phyloP scores from a whole-genome alignment of 2,797 vertebrate species.

The Tokudaia muenninki region DNA sequence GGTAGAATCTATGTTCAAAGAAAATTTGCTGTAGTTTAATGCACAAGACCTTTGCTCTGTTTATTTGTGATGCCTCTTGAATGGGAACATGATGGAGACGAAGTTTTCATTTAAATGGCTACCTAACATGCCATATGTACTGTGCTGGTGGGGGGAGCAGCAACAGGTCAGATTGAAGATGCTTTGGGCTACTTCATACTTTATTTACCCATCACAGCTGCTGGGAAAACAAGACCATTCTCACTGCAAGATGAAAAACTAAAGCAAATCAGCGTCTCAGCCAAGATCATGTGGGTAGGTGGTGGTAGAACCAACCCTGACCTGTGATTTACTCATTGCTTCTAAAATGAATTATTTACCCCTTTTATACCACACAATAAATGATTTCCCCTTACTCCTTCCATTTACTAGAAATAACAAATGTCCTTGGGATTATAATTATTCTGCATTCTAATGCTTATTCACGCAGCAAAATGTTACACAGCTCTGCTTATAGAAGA shows the following conservation, averaged over 20 bases:
- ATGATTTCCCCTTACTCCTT: neutral
- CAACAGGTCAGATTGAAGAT: neutral
- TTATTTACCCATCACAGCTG: neutral
- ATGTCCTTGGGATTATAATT: neutral
- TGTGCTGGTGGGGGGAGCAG: neutral
- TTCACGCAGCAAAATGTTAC: neutral
- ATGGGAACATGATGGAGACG: neutral
- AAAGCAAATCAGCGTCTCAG: neutral
- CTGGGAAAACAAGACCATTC: neutral
- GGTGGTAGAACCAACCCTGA: neutral
- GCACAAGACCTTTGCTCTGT: neutral
- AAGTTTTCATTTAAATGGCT: constrained; percentile 28
- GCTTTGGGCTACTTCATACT: neutral
- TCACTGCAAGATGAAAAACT: constrained; percentile 22
- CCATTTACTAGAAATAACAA: constrained; percentile 47
- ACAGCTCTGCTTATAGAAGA: neutral
- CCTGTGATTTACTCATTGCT: neutral
- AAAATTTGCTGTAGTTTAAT: neutral
- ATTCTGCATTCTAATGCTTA: constrained; percentile 55
- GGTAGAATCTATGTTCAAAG: constrained; percentile 8
- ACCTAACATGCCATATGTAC: constrained; percentile 2
- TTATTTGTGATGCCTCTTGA: constrained; percentile 14
- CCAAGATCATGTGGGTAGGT: constrained; percentile 6
- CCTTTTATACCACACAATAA: neutral
- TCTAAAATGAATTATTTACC: neutral